Evolutionary conservation across 2,888 invertebrate genomes (phyloP).

Genomic region (Stictocephala bisonia): DNA sequence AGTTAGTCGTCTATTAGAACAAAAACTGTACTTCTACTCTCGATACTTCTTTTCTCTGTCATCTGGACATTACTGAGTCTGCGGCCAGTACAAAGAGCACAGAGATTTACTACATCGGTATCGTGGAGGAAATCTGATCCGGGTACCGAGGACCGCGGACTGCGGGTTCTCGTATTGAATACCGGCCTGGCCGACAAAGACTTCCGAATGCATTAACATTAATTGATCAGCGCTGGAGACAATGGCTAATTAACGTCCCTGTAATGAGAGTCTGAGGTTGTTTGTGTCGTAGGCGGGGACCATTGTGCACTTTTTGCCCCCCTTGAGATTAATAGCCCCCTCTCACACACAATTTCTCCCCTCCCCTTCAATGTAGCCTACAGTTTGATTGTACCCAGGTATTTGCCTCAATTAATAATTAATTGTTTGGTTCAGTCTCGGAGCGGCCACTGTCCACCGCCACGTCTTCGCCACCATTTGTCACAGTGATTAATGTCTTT

Average conservation of each 20-base stretch:
- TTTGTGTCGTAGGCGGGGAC: conserved; percentile 23
- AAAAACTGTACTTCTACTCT: too few relatives aligned
- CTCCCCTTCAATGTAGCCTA: too few relatives aligned
- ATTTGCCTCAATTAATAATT: conserved; percentile 15
- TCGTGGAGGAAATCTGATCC: too few relatives aligned
- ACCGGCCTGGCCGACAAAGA: conserved; percentile 33
- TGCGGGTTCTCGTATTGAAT: conserved; percentile 7
- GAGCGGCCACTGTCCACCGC: not conserved
- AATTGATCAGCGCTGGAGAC: conserved; percentile 17
- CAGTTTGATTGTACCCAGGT: conserved; percentile 20
- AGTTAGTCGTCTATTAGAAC: too few relatives aligned
- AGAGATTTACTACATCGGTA: too few relatives aligned
- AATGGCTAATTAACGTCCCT: conserved; percentile 29
- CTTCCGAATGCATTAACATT: conserved; percentile 38
- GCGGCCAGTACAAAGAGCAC: too few relatives aligned
- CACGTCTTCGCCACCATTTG: not conserved
- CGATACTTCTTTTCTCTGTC: too few relatives aligned
- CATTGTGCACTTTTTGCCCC: conserved; percentile 32
- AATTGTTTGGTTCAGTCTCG: not conserved
- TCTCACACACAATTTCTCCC: too few relatives aligned
- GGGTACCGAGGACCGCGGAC: too few relatives aligned
- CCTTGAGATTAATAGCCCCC: conserved; percentile 8
- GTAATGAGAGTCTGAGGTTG: conserved; percentile 21
- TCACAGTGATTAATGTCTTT: not conserved
- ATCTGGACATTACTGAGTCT: too few relatives aligned